Conservation (phyloP, 2,113 vertebrate species). For the Brienomyrus brachyistius region DNA sequence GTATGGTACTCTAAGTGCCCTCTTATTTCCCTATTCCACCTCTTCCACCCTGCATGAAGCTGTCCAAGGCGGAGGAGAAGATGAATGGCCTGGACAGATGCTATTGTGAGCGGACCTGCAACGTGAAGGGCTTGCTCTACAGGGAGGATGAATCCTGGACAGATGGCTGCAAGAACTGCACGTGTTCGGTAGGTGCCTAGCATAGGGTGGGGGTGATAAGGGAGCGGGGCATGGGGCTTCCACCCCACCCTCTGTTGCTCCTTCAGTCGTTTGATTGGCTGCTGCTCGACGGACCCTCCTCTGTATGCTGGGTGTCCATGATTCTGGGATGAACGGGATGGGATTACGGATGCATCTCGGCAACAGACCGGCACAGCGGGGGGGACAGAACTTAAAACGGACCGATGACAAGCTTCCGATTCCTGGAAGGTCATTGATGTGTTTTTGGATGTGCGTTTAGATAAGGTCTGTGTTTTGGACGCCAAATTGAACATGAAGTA, state of each 20-base stretch:
- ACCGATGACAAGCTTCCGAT: neutral
- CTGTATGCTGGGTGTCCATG: neutral
- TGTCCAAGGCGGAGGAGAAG: conserved; percentile 91
- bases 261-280: neutral
- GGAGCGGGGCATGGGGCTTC: conserved; percentile 19
- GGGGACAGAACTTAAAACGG: neutral
- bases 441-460: neutral
- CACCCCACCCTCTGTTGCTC: neutral
- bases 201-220: neutral
- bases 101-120: conserved; percentile 96
- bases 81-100: conserved; percentile 96
- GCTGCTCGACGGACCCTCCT: neutral
- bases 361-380: neutral
- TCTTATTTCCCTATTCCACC: neutral
- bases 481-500: neutral
- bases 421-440: neutral
- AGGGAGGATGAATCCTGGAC: conserved; percentile 90
- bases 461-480: neutral
- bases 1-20: neutral
- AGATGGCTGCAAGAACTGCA: conserved; percentile 97
- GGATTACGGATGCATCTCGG: neutral
- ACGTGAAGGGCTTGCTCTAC: conserved; percentile 81
- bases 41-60: conserved; percentile 55
- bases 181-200: conserved; percentile 78
- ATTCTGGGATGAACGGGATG: neutral